Evolutionary conservation across 2,888 invertebrate species (phyloP), one percentile per base, ranked within the genome.

Genomic region (Aleiodes testaceus): DNA sequence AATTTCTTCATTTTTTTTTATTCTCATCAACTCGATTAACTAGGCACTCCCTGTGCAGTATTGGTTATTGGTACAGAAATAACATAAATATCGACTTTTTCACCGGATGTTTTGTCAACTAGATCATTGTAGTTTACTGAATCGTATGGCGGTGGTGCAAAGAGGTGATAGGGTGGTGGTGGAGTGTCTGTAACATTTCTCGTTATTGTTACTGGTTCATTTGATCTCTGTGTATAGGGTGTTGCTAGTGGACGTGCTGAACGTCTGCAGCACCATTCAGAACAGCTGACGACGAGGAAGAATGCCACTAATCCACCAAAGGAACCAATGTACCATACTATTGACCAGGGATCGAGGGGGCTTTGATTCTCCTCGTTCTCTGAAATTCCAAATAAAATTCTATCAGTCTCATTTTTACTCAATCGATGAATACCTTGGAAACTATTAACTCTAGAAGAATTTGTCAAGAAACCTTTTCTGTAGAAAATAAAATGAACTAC

Each of bases 311-410:
- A 82, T 1, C 90, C 90, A 3, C 90, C 90, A 77, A 90, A 90
- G 1, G 90, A 90, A 2, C 90, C 90, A 64, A 90, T 88, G 85
- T 90, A 90, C 90, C 90, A 90, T 5, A 90, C 87, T 66, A 90
- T 89, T 26, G 90, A 90, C 90, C 90, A 90, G 0, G 90, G 89
- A 77, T 90, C 89, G 78, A 89, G 76, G 0, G 87, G 82, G 50
- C 81, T 84, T 49, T 85, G 84, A 12, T 75, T 77, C 1, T 82
- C 79, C 20, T 72, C 72, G 44, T 80, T 76, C 42, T 76, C 81
- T 82, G 80, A 52, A 20, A 47, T 44, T 16, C 18, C 12, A 9
- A 20, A 11, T 14, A 26, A 2, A 20, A 11, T 42, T 36, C 9
- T 0, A 36, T 36, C 5, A 26, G 26, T 26, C 20, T 50, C 9